Evolutionary conservation across 2,888 invertebrate species (phyloP).

Genomic region (Ligdia adustata): DNA sequence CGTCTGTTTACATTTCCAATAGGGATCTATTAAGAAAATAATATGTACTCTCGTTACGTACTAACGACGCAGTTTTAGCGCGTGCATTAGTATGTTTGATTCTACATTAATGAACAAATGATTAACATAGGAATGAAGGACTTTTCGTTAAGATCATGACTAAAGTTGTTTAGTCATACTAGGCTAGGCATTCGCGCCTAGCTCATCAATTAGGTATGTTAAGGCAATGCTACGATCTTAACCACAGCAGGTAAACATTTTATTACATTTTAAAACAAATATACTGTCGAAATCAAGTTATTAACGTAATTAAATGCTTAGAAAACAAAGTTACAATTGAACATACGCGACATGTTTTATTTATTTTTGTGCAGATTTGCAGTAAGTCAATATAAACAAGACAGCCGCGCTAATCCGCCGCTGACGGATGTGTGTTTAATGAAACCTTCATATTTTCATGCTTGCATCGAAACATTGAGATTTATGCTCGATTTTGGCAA

Average conservation of each 20-base stretch:
- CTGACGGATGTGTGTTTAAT: slow-evolving; percentile 18
- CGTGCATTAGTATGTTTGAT: neutral
- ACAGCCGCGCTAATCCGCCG: slow-evolving; percentile 5
- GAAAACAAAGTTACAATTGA: too few species aligned
- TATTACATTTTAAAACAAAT: too few species aligned
- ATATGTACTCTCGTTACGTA: neutral
- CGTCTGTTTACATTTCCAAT: slow-evolving; percentile 2
- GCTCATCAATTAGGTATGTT: slow-evolving; percentile 13
- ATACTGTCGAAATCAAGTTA: too few species aligned
- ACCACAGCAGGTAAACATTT: slow-evolving; percentile 14
- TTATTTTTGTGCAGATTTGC: slow-evolving; percentile 21
- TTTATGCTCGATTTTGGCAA: slow-evolving; percentile 8
- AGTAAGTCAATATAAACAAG: slow-evolving; percentile 20
- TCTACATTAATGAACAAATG: neutral
- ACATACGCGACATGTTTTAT: too few species aligned
- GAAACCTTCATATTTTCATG: slow-evolving; percentile 17
- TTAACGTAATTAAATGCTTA: too few species aligned
- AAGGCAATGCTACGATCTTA: slow-evolving; percentile 14
- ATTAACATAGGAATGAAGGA: slow-evolving; percentile 3
- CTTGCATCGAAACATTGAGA: slow-evolving; percentile 15
- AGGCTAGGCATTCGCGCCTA: neutral
- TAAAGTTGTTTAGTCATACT: neutral
- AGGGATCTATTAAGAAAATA: slow-evolving; percentile 9
- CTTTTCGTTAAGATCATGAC: slow-evolving; percentile 5
- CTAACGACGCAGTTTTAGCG: neutral